Base-by-base conservation (phyloP, 2,797 vertebrate genomes). In the Phylloscopus collybita region DNA sequence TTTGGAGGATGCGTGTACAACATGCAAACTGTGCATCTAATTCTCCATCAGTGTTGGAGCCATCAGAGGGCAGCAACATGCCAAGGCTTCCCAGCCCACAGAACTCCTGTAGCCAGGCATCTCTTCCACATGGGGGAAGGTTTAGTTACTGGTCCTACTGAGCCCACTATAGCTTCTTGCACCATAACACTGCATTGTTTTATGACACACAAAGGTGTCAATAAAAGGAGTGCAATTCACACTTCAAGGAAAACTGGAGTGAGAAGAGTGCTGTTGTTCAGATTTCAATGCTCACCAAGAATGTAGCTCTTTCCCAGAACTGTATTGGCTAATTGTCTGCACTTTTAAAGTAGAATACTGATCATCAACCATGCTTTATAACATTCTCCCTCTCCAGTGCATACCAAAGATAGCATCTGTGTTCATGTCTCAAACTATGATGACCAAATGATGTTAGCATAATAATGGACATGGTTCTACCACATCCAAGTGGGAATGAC, bases 51-150 rank as follows among this genome's bases (percentile, higher is more conserved):
- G 34, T 7, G 21, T 27, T 72, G 21, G 42, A 81, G 78, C 59
- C 91, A 61, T 82, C 72, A 92, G 92, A 85, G 91, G 86, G 96
- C 92, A 96, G 85, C 66, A 92, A 64, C 64, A 66, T 3, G 3
- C 38, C n/a, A 32, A 50, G 47, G 36, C 53, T 38, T 57, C 51
- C 57, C 36, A 70, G 47, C 17, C 11, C 54, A 18, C 0, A 0
- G 17, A 26, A 4, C 21, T 40, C 40, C 34, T 23, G 60, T 1
- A 69, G 49, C 51, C 40, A 23, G 40, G 44, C 1, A 0, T 25
- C 66, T 72, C 29, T 21, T 34, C 61, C 4, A 0, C 5, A 8
- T 5, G 10, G 13, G 21, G 27, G 7, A 76, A 65, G 34, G n/a
- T 66, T 38, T 34, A 36, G 8, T 26, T 45, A 51, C 18, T 4